A percentile compares a stretch with the other conserved stretches of the same genome.
These are phyloP conservation scores for Harpagifer antarcticus DNA, from an alignment of 2,797 vertebrate species.

Conservation along the genomic window DNA sequence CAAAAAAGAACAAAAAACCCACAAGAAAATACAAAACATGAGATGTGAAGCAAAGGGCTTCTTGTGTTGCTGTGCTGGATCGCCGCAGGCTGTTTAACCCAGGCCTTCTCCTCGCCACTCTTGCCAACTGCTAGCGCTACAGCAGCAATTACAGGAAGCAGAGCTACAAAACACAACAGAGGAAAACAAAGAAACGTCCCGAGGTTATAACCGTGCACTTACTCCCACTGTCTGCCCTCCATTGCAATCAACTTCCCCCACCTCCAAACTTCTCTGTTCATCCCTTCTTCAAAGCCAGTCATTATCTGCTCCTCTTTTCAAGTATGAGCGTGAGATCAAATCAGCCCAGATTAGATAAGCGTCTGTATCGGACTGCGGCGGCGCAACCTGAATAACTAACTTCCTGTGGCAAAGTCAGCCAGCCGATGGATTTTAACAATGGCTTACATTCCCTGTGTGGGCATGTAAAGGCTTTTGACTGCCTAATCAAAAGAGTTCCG, in stretches of 20 bases:
- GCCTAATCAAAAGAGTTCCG: slow-evolving; percentile 53
- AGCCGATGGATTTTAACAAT: slow-evolving; percentile 29
- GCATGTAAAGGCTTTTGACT: slow-evolving; percentile 23
- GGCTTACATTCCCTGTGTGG: slow-evolving; percentile 19
- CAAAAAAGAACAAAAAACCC: slow-evolving; percentile 54
- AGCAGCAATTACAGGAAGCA: slow-evolving; percentile 73
- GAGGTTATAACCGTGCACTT: slow-evolving; percentile 65
- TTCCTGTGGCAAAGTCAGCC: slow-evolving; percentile 34
- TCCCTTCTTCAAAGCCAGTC: slow-evolving; percentile 66
- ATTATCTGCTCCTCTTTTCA: slow-evolving; percentile 67
- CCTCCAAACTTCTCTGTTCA: slow-evolving; percentile 55
- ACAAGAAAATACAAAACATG: slow-evolving; percentile 75
- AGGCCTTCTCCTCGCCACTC: slow-evolving; percentile 59
- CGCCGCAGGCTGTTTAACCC: slow-evolving; percentile 72
- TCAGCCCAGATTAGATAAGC: slow-evolving; percentile 60
- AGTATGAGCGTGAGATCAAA: slow-evolving; percentile 54
- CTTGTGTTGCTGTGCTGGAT: slow-evolving; percentile 42
- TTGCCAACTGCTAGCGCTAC: slow-evolving; percentile 50
- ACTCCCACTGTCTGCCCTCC: slow-evolving; percentile 52
- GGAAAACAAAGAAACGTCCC: slow-evolving; percentile 42
- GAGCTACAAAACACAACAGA: slow-evolving; percentile 56
- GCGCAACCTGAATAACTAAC: slow-evolving; percentile 55
- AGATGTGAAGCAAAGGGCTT: slow-evolving; percentile 71
- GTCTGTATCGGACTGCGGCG: slow-evolving; percentile 27
- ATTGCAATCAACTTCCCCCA: slow-evolving; percentile 56